A percentile compares a stretch with the other conserved stretches of the same genome.
Conservation (phyloP, 2,113 vertebrate species). For the Sus scrofa region DNA sequence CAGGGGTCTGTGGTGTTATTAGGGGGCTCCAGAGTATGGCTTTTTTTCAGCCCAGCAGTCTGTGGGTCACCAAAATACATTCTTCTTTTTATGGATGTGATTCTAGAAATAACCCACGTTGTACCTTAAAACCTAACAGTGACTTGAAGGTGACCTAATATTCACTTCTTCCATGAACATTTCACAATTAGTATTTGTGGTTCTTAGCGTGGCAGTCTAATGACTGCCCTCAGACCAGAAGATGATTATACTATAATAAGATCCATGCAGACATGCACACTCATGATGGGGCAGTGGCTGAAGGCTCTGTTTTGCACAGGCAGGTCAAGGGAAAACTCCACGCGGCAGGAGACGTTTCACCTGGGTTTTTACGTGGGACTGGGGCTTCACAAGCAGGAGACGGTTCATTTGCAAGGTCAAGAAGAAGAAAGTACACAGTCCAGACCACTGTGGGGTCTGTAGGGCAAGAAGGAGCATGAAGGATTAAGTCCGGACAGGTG, state of each 20-base stretch:
- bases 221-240: not conserved
- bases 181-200: not conserved
- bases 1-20: not conserved
- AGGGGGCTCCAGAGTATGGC: not conserved
- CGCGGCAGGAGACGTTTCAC: not conserved
- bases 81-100: not conserved
- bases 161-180: not conserved
- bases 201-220: not conserved
- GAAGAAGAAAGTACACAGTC: not conserved
- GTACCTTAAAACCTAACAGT: not conserved
- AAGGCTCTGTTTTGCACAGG: not conserved
- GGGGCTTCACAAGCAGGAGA: not conserved
- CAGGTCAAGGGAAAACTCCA: not conserved
- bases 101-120: not conserved
- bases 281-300: fast-evolving
- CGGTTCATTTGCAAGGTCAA: not conserved
- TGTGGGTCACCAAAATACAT: not conserved
- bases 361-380: not conserved
- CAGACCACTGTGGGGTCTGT: fast-evolving
- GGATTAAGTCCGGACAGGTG: too few relatives aligned
- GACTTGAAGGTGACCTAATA: not conserved
- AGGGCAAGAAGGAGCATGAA: not conserved
- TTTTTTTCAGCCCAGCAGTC: not conserved
- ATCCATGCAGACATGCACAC: fast-evolving
- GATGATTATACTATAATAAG: fast-evolving